A percentile compares a stretch with the other conserved stretches of the same genome.
These are phyloP conservation scores for Prochilodus magdalenae DNA, from an alignment of 2,113 vertebrate species.

Conservation along the genomic window DNA sequence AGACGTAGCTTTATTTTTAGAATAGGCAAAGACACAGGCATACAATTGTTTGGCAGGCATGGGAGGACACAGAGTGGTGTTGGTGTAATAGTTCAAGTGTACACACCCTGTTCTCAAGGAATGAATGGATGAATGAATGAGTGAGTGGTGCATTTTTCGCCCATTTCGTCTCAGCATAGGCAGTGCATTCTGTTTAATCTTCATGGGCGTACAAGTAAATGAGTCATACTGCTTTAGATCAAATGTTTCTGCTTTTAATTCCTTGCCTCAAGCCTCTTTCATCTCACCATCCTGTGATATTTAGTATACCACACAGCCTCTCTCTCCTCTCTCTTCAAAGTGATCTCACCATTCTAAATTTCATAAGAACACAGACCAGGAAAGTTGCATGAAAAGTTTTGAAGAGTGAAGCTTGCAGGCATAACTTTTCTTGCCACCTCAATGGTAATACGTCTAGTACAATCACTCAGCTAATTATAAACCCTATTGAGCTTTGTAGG, in stretches of 20 bases:
- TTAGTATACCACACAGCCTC: not conserved
- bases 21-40: not conserved
- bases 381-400: not conserved
- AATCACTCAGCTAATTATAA: too few relatives aligned
- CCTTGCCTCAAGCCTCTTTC: not conserved
- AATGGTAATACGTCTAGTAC: not conserved
- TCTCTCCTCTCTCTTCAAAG: not conserved
- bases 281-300: not conserved
- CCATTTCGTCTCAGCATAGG: not conserved
- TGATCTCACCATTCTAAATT: not conserved
- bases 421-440: not conserved
- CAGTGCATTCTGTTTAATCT: not conserved
- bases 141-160: not conserved
- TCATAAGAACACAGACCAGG: not conserved
- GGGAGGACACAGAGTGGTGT: not conserved
- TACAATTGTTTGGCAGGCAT: slow-evolving; percentile 12
- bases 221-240: slow-evolving; percentile 10
- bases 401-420: not conserved
- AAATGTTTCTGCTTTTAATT: slow-evolving; percentile 10
- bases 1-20: not conserved
- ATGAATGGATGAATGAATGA: not conserved
- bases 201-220: not conserved
- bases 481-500: too few relatives aligned
- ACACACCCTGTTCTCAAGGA: slow-evolving; percentile 9
- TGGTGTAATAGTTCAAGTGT: not conserved